These are phyloP conservation scores for Macaca nemestrina DNA, from an alignment of 2,113 vertebrate species.

Conservation along the genomic window DNA sequence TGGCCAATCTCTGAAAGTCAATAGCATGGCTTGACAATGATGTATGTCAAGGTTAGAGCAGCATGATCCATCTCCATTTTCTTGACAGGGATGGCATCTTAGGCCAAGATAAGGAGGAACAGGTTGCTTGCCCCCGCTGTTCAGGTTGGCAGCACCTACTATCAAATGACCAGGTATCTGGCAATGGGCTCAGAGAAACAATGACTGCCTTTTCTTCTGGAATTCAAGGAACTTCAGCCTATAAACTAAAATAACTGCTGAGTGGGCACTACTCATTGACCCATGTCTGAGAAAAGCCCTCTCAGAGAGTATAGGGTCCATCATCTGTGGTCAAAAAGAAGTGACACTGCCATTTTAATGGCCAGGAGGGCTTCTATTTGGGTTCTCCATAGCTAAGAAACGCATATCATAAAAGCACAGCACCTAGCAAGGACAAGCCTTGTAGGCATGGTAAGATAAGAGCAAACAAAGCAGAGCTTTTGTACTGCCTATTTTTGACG, in stretches of 20 bases:
- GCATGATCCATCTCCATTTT: constrained; percentile 79
- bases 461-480: not conserved
- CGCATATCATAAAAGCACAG: not conserved
- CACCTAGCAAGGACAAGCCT: not conserved
- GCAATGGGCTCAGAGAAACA: constrained; percentile 40
- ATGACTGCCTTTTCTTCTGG: constrained; percentile 55
- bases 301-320: not conserved
- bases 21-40: constrained; percentile 78
- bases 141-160: constrained; percentile 80
- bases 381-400: not conserved
- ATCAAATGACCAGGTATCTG: constrained; percentile 55
- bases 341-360: constrained; percentile 28
- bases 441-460: not conserved
- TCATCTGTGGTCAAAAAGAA: constrained; percentile 54
- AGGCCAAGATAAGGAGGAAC: constrained; percentile 54
- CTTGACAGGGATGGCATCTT: constrained; percentile 51
- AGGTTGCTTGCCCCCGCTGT: constrained; percentile 51
- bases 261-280: constrained; percentile 62
- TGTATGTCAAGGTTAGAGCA: constrained; percentile 73
- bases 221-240: constrained; percentile 66
- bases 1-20: constrained; percentile 32
- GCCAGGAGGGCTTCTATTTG: constrained; percentile 20
- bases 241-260: constrained; percentile 52
- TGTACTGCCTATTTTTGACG: not conserved
- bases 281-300: constrained; percentile 44